Evolutionary conservation across 2,113 vertebrate genomes (phyloP).

Genomic region (Microcebus ravelobensis): DNA sequence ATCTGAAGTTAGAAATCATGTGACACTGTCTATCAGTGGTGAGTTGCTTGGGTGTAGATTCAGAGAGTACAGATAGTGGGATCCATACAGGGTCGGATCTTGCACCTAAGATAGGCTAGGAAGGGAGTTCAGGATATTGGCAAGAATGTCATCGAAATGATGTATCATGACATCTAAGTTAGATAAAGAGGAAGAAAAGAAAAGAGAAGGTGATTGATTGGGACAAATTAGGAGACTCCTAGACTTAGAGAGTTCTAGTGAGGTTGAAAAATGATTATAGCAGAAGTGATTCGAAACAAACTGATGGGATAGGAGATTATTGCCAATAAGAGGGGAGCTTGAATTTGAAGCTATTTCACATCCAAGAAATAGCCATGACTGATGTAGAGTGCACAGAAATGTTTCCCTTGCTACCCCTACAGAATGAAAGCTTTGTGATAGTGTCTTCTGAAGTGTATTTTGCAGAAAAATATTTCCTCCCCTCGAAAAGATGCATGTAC

Average conservation of each 20-base stretch:
- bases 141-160: not conserved
- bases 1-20: not conserved
- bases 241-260: not conserved
- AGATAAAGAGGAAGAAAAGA: not conserved
- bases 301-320: not conserved
- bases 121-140: not conserved
- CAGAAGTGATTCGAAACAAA: not conserved
- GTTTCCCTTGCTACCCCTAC: not conserved
- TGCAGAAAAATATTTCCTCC: not conserved
- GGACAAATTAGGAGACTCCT: not conserved
- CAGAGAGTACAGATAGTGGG: not conserved
- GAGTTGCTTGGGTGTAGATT: not conserved
- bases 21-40: not conserved
- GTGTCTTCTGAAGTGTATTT: not conserved
- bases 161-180: not conserved
- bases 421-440: not conserved
- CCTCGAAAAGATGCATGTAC: not conserved
- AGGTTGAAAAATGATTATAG: not conserved
- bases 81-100: not conserved
- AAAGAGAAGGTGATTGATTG: not conserved
- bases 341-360: not conserved
- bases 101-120: not conserved
- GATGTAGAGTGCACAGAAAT: not conserved
- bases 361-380: not conserved
- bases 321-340: not conserved